phyloP scores from a whole-genome alignment of 1,140 invertebrate genomes.

The Ips nitidus region DNA sequence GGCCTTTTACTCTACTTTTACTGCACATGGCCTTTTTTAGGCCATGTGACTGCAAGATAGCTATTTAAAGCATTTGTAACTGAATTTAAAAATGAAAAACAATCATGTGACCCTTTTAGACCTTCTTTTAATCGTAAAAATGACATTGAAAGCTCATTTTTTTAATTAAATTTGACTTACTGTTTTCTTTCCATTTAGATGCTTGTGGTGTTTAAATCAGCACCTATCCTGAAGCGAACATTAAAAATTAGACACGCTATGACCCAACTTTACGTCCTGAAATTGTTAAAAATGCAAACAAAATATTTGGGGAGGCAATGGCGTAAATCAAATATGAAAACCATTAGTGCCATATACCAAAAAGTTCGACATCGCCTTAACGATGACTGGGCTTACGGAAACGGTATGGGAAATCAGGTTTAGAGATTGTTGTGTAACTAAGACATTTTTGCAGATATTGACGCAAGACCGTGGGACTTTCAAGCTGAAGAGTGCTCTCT shows the following conservation, averaged over 20 bases:
- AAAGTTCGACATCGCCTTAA: conserved; percentile 94
- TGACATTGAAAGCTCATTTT: not conserved
- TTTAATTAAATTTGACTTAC: conserved; percentile 8
- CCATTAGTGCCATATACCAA: conserved; percentile 98
- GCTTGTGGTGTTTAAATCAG: conserved; percentile 99
- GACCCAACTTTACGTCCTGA: conserved; percentile 98
- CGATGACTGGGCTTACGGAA: conserved; percentile 99
- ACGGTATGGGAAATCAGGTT: conserved; percentile 61
- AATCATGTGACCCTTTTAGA: not conserved
- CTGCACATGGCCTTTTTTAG: no score
- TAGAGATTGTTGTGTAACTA: not conserved
- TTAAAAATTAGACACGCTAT: conserved; percentile 95
- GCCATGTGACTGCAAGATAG: no score
- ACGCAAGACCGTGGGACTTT: conserved; percentile 97
- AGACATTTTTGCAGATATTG: conserved; percentile 70
- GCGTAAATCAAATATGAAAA: conserved; percentile 99
- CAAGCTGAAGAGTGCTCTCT: conserved; percentile 97
- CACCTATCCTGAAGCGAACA: conserved; percentile 95
- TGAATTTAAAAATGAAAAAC: no score
- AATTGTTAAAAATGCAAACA: conserved; percentile 99
- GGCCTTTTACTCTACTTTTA: no score
- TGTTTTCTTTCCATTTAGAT: conserved; percentile 61
- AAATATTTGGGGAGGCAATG: conserved; percentile 98
- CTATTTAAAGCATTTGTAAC: no score
- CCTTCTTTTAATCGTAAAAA: not conserved